Evolutionary conservation across 2,888 invertebrate genomes (phyloP).

Genomic region (Athripsodes cinereus): DNA sequence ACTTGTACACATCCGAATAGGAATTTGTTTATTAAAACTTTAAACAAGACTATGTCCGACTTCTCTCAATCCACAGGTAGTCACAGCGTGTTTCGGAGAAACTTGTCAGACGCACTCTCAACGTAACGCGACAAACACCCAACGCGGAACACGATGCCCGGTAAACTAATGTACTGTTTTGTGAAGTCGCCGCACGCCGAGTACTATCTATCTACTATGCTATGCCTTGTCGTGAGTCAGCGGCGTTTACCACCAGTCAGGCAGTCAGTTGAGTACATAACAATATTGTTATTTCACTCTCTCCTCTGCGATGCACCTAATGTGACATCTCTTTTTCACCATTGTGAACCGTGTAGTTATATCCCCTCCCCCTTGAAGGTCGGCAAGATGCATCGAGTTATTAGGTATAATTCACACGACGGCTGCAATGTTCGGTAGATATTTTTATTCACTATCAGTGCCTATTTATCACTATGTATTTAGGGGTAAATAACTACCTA

Average conservation of each 20-base stretch:
- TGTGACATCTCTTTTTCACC: not conserved
- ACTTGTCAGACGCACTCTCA: not conserved
- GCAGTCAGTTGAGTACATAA: not conserved
- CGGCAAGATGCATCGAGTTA: not conserved
- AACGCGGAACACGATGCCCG: not conserved
- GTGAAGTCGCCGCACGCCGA: too few species aligned
- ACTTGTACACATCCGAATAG: too few species aligned
- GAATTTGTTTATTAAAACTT: too few species aligned
- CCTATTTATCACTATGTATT: too few species aligned
- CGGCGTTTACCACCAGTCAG: not conserved
- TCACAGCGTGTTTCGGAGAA: conserved; percentile 8
- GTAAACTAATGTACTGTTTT: not conserved
- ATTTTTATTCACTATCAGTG: too few species aligned
- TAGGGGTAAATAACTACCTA: too few species aligned
- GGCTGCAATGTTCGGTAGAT: not conserved
- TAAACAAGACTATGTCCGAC: not conserved
- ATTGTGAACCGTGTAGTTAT: not conserved
- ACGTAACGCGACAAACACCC: not conserved
- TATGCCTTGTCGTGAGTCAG: not conserved
- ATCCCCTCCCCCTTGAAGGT: conserved; percentile 1
- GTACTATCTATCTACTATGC: too few species aligned
- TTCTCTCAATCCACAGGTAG: conserved; percentile 20
- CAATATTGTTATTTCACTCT: not conserved
- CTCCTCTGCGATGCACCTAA: not conserved
- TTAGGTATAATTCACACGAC: not conserved